These are phyloP conservation scores for Sphecodes monilicornis DNA, from an alignment of 2,888 invertebrate genomes.

Conservation along the genomic window DNA sequence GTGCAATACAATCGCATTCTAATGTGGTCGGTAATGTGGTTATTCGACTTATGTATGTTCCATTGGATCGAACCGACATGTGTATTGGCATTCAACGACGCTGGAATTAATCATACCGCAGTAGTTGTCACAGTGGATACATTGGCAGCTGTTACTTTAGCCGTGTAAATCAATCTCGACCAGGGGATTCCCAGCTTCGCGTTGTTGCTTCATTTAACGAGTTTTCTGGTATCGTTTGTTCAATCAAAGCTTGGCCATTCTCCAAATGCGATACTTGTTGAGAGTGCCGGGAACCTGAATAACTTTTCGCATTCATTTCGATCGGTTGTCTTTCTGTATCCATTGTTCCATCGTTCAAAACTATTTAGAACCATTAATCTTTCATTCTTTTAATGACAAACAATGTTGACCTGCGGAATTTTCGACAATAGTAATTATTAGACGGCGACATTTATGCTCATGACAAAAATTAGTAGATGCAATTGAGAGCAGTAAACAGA, in stretches of 20 bases:
- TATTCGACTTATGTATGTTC: neutral
- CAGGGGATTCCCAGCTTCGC: slow-evolving; percentile 22
- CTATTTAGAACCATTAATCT: neutral
- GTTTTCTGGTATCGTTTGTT: slow-evolving; percentile 27
- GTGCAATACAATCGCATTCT: neutral
- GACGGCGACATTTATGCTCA: too few relatives aligned
- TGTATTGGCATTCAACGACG: neutral
- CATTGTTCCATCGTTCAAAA: neutral
- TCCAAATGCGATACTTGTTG: slow-evolving; percentile 51
- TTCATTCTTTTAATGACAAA: neutral
- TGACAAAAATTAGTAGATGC: too few relatives aligned
- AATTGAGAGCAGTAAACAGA: too few relatives aligned
- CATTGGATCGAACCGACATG: neutral
- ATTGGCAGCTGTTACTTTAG: slow-evolving; percentile 27
- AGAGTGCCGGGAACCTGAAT: slow-evolving; percentile 15
- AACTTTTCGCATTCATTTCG: slow-evolving; percentile 36
- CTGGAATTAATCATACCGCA: slow-evolving; percentile 36
- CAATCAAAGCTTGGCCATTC: slow-evolving; percentile 37
- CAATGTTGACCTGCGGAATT: too few relatives aligned
- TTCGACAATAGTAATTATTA: too few relatives aligned
- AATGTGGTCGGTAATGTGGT: neutral
- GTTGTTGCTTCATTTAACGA: slow-evolving; percentile 39
- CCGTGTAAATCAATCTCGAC: slow-evolving; percentile 35
- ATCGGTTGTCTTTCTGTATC: neutral
- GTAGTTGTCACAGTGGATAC: slow-evolving; percentile 37